These are phyloP conservation scores for Psylliodes chrysocephalus DNA, from an alignment of 2,888 invertebrate species.

Conservation along the genomic window DNA sequence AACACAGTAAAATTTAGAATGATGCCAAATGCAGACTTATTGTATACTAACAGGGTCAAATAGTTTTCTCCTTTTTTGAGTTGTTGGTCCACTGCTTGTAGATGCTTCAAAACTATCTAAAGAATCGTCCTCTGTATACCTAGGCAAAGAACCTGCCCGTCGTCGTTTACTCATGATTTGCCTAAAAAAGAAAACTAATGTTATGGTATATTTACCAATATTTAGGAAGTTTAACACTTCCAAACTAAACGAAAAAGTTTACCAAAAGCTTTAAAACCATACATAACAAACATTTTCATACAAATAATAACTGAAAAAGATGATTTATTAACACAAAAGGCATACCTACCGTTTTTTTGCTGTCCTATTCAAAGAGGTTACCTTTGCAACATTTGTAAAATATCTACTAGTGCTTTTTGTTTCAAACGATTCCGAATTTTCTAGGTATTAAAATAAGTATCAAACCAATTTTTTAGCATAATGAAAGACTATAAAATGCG, in stretches of 20 bases:
- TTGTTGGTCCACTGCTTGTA: constrained; percentile 66
- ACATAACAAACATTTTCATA: neutral
- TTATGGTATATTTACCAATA: neutral
- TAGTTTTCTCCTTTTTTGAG: constrained; percentile 74
- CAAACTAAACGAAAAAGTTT: neutral
- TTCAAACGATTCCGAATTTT: constrained; percentile 21
- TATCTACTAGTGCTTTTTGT: constrained; percentile 23
- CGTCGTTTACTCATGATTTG: constrained; percentile 78
- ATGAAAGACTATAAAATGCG: constrained; percentile 31
- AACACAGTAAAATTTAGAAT: constrained; percentile 41
- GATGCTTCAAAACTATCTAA: constrained; percentile 73
- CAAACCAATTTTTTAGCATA: constrained; percentile 31
- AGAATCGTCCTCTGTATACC: constrained; percentile 78
- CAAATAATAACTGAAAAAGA: constrained; percentile 10
- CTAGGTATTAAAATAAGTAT: constrained; percentile 34
- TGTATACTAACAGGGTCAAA: constrained; percentile 75
- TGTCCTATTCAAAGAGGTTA: constrained; percentile 42
- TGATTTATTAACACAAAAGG: constrained; percentile 31
- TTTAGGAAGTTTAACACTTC: neutral
- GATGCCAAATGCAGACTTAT: neutral
- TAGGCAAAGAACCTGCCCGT: constrained; percentile 85
- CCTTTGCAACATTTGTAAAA: constrained; percentile 43
- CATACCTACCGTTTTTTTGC: constrained; percentile 35
- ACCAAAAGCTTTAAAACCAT: neutral
- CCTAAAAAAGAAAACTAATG: constrained; percentile 20